A percentile compares a stretch with the other conserved stretches of the same genome.
Conservation (phyloP, 1,140 invertebrate species). For the Tetragonula clypearis region DNA sequence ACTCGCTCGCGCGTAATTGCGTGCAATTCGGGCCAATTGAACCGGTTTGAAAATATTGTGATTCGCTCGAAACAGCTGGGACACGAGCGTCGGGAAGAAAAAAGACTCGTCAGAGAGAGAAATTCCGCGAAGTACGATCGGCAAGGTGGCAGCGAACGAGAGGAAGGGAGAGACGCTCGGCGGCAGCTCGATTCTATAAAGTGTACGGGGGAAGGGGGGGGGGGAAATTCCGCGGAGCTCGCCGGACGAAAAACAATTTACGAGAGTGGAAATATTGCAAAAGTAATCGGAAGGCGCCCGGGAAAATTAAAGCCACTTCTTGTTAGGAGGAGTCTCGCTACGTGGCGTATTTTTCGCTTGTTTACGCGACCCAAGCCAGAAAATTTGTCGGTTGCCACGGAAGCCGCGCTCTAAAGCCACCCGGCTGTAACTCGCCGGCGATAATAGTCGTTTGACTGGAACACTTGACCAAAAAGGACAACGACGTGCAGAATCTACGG, state of each 20-base stretch:
- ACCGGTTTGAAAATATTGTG: neutral
- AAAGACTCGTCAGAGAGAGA: neutral
- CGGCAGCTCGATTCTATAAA: neutral
- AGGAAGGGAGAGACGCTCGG: neutral
- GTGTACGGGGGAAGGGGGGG: neutral
- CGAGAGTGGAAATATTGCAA: slow-evolving; percentile 21
- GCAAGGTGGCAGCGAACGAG: neutral
- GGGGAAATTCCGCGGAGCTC: neutral
- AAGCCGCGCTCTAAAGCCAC: neutral
- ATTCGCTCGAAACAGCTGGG: neutral
- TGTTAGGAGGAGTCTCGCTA: neutral
- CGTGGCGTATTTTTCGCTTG: slow-evolving; percentile 20
- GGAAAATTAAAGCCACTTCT: neutral
- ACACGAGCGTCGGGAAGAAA: neutral
- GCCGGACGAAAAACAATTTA: slow-evolving; percentile 20
- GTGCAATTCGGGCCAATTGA: neutral
- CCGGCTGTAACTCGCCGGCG: slow-evolving; percentile 1
- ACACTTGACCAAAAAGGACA: neutral
- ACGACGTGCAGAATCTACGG: neutral
- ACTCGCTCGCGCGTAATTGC: neutral
- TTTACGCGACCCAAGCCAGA: slow-evolving; percentile 11
- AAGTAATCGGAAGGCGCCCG: neutral
- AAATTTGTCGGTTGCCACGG: slow-evolving; percentile 12
- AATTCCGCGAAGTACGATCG: neutral
- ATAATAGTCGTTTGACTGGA: slow-evolving; percentile 33